Percentiles rank a stretch among this genome's conserved stretches.
These are phyloP conservation scores for Drosophila parthenogenetica DNA, from an alignment of 2,888 invertebrate genomes.

Conservation along the genomic window DNA sequence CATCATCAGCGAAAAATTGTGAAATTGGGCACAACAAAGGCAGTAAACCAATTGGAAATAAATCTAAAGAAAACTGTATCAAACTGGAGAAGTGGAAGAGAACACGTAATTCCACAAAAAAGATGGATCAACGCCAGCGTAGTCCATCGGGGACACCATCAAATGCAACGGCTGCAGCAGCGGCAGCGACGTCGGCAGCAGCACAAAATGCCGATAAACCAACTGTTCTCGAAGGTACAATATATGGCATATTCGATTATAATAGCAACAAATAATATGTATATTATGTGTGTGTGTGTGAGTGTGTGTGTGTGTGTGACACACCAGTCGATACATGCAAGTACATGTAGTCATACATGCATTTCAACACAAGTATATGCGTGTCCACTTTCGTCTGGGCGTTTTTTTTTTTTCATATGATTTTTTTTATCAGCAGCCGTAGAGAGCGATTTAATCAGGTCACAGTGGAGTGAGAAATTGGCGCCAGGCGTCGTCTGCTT, in stretches of 20 bases:
- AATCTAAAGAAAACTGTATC: slow-evolving; percentile 25
- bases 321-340: slow-evolving; percentile 15
- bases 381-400: slow-evolving; percentile 29
- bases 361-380: slow-evolving; percentile 16
- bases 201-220: slow-evolving; percentile 75
- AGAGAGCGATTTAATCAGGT: slow-evolving; percentile 20
- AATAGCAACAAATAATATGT: slow-evolving; percentile 1
- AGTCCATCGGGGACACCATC: slow-evolving; percentile 47
- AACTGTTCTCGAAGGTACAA: slow-evolving; percentile 82
- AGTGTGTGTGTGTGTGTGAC: slow-evolving; percentile 16
- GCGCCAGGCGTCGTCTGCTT: slow-evolving; percentile 3
- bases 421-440: slow-evolving; percentile 28
- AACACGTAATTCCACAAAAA: slow-evolving; percentile 82
- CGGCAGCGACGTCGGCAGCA: slow-evolving; percentile 30
- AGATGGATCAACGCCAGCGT: slow-evolving; percentile 75
- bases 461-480: slow-evolving; percentile 9
- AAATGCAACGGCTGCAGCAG: slow-evolving; percentile 19
- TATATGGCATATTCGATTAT: slow-evolving; percentile 10
- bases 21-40: neutral
- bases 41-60: slow-evolving; percentile 9
- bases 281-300: too few relatives aligned
- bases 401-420: slow-evolving; percentile 3
- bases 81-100: slow-evolving; percentile 84
- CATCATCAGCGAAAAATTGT: slow-evolving; percentile 40
- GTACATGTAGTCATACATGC: neutral